Percentiles rank a stretch among this genome's conserved stretches.
Evolutionary conservation across 2,797 vertebrate genomes (phyloP).

Genomic region (Premnoplex brunnescens): DNA sequence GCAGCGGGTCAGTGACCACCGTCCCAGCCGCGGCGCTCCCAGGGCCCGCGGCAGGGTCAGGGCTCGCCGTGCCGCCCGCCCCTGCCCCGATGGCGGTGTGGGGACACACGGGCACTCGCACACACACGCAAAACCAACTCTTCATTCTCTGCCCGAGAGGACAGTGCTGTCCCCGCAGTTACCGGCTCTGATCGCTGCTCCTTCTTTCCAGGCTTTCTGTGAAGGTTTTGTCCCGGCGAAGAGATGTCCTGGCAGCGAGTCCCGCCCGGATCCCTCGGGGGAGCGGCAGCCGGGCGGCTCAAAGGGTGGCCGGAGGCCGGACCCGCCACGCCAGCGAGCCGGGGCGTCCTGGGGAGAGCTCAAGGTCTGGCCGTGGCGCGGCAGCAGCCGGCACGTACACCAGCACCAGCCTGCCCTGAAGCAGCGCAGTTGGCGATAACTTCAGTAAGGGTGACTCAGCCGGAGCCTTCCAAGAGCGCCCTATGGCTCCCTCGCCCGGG

Average conservation of each 20-base stretch:
- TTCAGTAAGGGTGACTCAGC: not conserved
- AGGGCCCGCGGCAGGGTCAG: fast-evolving
- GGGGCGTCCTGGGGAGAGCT: not conserved
- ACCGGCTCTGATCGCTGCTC: conserved; percentile 65
- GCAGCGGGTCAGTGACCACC: fast-evolving
- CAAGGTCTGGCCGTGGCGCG: not conserved
- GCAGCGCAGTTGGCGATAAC: not conserved
- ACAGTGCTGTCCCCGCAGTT: conserved; percentile 76
- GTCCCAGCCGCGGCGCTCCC: fast-evolving
- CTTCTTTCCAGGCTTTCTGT: conserved; percentile 68
- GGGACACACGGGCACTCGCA: not conserved
- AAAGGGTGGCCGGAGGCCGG: not conserved
- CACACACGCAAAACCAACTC: conserved; percentile 5
- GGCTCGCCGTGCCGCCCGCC: not conserved
- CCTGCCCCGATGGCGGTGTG: not conserved
- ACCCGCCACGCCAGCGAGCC: not conserved
- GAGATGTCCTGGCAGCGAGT: conserved; percentile 25
- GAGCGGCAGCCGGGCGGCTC: not conserved
- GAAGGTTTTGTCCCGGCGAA: not conserved
- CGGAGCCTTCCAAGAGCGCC: not conserved
- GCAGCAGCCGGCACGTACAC: not conserved
- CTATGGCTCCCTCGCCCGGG: not conserved
- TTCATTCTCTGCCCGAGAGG: conserved; percentile 54
- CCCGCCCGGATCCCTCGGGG: not conserved
- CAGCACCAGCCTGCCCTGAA: not conserved